Evolutionary conservation across 2,797 vertebrate genomes (phyloP), one percentile per base, ranked within the genome.

Genomic region (Lates japonicus): DNA sequence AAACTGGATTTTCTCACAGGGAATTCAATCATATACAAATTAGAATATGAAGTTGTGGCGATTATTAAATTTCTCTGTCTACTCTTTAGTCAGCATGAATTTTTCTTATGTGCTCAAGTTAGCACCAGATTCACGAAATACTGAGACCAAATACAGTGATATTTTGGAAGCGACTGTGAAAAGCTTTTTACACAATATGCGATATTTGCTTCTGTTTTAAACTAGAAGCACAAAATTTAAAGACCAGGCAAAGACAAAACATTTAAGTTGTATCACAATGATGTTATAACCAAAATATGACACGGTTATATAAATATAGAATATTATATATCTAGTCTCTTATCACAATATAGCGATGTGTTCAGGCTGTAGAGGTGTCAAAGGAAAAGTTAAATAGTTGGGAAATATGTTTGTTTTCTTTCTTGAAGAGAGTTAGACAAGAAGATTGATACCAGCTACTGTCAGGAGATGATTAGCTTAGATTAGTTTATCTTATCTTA

Each of bases 71-170:
- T 13, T 33, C n/a, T n/a, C n/a, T 41, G 48, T n/a, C n/a, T n/a
- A n/a, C n/a, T n/a, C n/a, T n/a, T n/a, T n/a, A n/a, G n/a, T n/a
- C 73, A 76, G 20, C 41, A 19, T 35, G 17, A 10, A 41, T 9
- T 67, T 62, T 48, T 9, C 46, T 44, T 41, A 10, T 13, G 35
- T 42, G 22, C 42, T 65, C n/a, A 20, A 59, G 39, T 41, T 46
- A 33, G 48, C 31, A 2, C 48, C 48, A 29, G 0, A 22, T 65
- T 72, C 59, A 11, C 10, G 7, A 37, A 69, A 2, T 0, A 22
- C 35, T 66, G 65, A 59, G 41, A 76, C 54, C 72, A 75, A 86
- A 76, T 77, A 29, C 35, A 35, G 2, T 60, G n/a, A 73, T 49
- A 25, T 70, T 61, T 66, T 17, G 8, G 8, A 20, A 54, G 62